Base-by-base conservation (phyloP, 2,113 vertebrate genomes). In the Nannospalax galili region DNA sequence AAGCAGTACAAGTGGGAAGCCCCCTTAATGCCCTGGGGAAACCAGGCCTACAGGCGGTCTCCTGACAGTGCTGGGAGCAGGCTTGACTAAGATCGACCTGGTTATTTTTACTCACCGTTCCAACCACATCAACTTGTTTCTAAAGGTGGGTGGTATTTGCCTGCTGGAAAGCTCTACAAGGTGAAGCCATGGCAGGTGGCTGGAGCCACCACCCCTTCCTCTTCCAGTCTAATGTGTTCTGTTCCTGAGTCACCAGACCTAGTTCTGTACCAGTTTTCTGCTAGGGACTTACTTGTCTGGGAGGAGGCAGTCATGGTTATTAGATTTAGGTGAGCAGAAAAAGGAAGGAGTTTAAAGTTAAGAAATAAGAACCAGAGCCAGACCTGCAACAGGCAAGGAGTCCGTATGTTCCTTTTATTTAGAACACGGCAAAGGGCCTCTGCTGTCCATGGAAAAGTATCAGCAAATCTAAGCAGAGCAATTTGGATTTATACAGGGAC, bases 41-140 rank as follows among this genome's bases (percentile, higher is more conserved):
- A 60, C 42, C 35, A 14, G 7, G 40, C n/a, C 52, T 3, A 32
- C 72, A n/a, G 70, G 45, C 5, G 1, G 11, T 10, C 79, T 75
- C 70, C 2, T 7, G 24, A 28, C 88, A 6, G 37, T 64, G 32
- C 30, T 4, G 24, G 1, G 52, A 74, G 93, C 32, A 24, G 22
- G 1, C 17, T 20, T 58, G 90, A 58, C 69, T 65, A 69, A 75
- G 84, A 64, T 7, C 16, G 24, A 72, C 62, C 22, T 19, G 30
- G 20, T 60, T 95, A 56, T 80, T 95, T 95, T 92, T 87, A 78
- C 26, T 42, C 19, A 19, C 16, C 4, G 26, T 80, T 89, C 74
- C 79, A 84, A 90, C 89, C 84, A 58, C 95, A 94, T 11, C 2
- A 7, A 16, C 90, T 64, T 45, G 60, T 58, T 93, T 88, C 73